Evolutionary conservation across 2,888 invertebrate species (phyloP), one percentile per base, ranked within the genome.

Genomic region (Phortica okadai): DNA sequence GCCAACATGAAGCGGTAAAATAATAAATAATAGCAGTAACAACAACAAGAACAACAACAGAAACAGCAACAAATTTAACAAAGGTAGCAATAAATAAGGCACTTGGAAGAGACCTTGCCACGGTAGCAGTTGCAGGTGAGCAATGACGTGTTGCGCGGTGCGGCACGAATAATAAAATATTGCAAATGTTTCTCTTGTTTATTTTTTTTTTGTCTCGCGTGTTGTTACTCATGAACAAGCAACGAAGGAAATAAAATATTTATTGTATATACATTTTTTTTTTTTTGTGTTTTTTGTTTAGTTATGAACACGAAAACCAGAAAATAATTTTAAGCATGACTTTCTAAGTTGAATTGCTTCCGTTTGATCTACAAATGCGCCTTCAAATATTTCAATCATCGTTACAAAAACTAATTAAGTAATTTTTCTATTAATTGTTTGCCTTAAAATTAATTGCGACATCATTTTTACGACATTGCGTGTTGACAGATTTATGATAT

Each of bases 401-500:
- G 6, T 45, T 45, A 45, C 11, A n/a, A 58, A 58, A 14, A n/a
- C 58, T 6, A 8, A 58, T 58, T 58, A 58, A 14, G 8, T 6
- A 58, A 58, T 14, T 58, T 58, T n/a, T 58, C 58, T 6, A 58
- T 58, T 58, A 58, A 58, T 58, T 58, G 14, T 58, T 16, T 14
- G 16, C 21, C 58, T 6, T 6, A 58, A n/a, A 79, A 86, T 86
- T 84, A 84, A 87, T 80, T 84, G 80, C 83, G 80, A 79, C 86
- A 86, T 88, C 78, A 76, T 83, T 88, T 84, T 69, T 83, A 79
- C 78, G 77, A 74, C 80, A 84, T 77, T 83, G 80, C 79, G 74
- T 83, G 84, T 78, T 84, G 84, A 84, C 87, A 84, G 87, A 86
- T 84, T 84, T 86, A 87, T 86, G 81, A 54, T 41, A 41, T 78